phyloP scores from a whole-genome alignment of 2,113 vertebrate genomes.

The Ranitomeya imitator region DNA sequence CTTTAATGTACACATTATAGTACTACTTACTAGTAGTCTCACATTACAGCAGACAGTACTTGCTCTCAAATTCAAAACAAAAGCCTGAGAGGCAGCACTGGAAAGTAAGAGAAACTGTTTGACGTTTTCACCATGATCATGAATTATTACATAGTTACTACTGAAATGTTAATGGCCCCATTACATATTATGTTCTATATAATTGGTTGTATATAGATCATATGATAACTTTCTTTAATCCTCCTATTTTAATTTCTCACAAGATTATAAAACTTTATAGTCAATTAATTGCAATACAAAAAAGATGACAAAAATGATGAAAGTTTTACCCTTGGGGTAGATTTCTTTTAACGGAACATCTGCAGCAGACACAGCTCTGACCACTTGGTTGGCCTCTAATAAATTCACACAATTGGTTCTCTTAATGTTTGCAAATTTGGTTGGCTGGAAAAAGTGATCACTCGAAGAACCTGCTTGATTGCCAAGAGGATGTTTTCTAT shows the following conservation, averaged over 20 bases:
- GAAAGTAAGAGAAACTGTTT: too few species aligned
- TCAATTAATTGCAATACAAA: neutral
- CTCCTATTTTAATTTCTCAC: neutral
- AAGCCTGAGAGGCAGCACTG: too few species aligned
- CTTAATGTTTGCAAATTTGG: slow-evolving; percentile 70
- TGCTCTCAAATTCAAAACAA: too few species aligned
- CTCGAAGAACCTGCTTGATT: slow-evolving; percentile 60
- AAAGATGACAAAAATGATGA: neutral
- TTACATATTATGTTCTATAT: neutral
- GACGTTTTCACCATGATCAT: too few species aligned
- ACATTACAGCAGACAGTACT: too few species aligned
- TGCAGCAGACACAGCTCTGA: slow-evolving; percentile 81
- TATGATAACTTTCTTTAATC: neutral
- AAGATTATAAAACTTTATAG: neutral
- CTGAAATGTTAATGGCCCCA: too few species aligned
- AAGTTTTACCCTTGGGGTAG: slow-evolving; percentile 87
- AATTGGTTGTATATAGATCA: neutral
- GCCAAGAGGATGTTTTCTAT: slow-evolving; percentile 74
- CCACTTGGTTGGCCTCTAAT: slow-evolving; percentile 84
- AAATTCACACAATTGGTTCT: slow-evolving; percentile 84
- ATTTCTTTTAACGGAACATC: slow-evolving; percentile 89
- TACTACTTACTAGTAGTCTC: too few species aligned
- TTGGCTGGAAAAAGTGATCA: slow-evolving; percentile 76
- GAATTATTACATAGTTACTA: too few species aligned
- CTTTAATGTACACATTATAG: too few species aligned